phyloP scores from a whole-genome alignment of 2,797 vertebrate species.

The Sebastes nivosus region DNA sequence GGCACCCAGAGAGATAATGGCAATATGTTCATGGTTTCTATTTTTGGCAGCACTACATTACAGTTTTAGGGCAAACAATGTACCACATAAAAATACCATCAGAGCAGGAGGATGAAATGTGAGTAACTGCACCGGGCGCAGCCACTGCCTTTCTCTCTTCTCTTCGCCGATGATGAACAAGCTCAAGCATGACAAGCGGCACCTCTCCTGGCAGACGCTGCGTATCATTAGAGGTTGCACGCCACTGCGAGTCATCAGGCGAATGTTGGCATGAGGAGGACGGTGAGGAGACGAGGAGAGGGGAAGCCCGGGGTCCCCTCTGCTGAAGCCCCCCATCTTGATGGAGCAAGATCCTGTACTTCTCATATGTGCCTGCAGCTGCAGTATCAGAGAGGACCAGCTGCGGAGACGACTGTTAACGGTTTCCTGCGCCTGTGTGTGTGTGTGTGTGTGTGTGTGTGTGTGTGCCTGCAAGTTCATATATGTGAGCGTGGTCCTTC shows the following conservation, averaged over 20 bases:
- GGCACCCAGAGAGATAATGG: conserved; percentile 66
- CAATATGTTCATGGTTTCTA: conserved; percentile 61
- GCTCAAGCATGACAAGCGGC: conserved; percentile 47
- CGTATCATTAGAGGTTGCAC: conserved; percentile 32
- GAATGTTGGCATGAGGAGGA: conserved; percentile 41
- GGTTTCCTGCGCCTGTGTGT: neutral
- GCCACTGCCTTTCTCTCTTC: neutral
- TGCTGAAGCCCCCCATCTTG: neutral
- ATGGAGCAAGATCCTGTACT: conserved; percentile 4
- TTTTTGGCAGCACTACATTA: conserved; percentile 49
- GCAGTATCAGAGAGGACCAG: conserved; percentile 30
- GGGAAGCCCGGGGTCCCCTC: conserved; percentile 46
- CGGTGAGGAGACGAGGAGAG: conserved; percentile 4
- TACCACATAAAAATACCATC: conserved; percentile 61
- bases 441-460: neutral
- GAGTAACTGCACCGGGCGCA: conserved; percentile 10
- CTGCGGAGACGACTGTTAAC: conserved; percentile 9
- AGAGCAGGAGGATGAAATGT: conserved; percentile 18
- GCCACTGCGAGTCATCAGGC: conserved; percentile 39
- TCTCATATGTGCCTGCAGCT: conserved; percentile 26
- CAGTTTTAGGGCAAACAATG: conserved; percentile 68
- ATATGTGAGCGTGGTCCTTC: neutral
- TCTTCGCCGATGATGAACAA: neutral
- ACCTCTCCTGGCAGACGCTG: conserved; percentile 44
- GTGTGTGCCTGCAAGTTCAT: neutral